Evolutionary conservation across 1,140 invertebrate species (phyloP).

Genomic region (Drosophila elegans): DNA sequence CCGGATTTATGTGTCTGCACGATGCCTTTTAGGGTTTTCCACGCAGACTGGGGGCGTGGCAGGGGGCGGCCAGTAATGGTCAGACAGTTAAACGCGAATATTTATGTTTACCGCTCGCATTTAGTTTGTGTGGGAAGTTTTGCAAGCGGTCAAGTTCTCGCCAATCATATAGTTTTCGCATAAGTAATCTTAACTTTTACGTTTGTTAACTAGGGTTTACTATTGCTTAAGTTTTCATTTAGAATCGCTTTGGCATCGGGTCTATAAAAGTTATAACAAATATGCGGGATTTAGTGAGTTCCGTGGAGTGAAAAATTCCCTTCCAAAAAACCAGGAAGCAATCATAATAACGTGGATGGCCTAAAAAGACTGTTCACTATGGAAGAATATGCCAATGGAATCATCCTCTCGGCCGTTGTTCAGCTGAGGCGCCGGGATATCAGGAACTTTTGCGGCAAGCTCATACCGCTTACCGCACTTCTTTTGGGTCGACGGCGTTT

Average conservation of each 20-base stretch:
- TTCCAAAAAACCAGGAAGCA: too few relatives aligned
- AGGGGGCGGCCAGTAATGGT: conserved; percentile 1
- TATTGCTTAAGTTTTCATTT: not conserved
- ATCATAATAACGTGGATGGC: too few relatives aligned
- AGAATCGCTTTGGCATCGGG: not conserved
- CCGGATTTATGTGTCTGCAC: conserved; percentile 50
- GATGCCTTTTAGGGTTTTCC: conserved; percentile 27
- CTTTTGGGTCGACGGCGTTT: too few relatives aligned
- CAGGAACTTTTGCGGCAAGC: too few relatives aligned
- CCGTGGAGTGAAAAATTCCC: too few relatives aligned
- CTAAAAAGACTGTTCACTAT: too few relatives aligned
- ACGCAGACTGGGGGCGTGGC: conserved; percentile 25
- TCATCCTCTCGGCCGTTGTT: too few relatives aligned
- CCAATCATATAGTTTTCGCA: not conserved
- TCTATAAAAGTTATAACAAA: too few relatives aligned
- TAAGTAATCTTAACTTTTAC: not conserved
- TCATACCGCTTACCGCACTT: too few relatives aligned
- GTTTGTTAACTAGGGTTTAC: not conserved
- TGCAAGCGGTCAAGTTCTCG: conserved; percentile 2
- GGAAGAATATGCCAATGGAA: too few relatives aligned
- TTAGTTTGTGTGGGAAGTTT: conserved; percentile 17
- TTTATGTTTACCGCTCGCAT: conserved; percentile 14
- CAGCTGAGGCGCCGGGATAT: too few relatives aligned
- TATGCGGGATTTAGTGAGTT: too few relatives aligned
- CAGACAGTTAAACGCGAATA: conserved; percentile 10